Conservation (phyloP, 2,113 vertebrate species). For the Muntiacus reevesi region DNA sequence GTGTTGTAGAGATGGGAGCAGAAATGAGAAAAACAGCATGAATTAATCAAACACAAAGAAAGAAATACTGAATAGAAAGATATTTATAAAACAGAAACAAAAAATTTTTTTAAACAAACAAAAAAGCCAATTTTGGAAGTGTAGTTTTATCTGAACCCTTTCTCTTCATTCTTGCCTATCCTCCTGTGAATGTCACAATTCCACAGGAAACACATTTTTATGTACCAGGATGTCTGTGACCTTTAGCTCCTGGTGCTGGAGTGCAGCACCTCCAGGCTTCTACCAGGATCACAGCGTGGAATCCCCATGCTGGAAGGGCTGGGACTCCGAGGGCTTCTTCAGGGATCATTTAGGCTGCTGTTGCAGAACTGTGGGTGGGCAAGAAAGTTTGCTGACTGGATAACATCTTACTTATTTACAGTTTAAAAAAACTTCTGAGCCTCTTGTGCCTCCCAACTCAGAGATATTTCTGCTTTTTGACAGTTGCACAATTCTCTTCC, state of each 20-base stretch:
- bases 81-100: not conserved
- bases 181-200: not conserved
- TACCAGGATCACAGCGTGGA: fast-evolving
- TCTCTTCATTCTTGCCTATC: not conserved
- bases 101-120: not conserved
- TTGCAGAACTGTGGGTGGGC: not conserved
- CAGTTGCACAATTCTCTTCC: not conserved
- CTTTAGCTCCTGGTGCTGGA: not conserved
- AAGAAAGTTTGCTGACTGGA: not conserved
- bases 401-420: not conserved
- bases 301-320: fast-evolving
- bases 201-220: not conserved
- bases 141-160: not conserved
- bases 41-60: not conserved
- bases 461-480: not conserved
- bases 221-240: not conserved
- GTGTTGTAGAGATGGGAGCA: not conserved
- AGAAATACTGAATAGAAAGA: not conserved
- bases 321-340: not conserved
- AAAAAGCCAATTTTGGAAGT: not conserved
- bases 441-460: not conserved
- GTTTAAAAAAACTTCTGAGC: not conserved
- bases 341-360: not conserved
- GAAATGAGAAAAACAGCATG: not conserved
- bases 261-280: not conserved